Evolutionary conservation across 1,140 invertebrate genomes (phyloP).

Genomic region (Sarcophaga bullata): DNA sequence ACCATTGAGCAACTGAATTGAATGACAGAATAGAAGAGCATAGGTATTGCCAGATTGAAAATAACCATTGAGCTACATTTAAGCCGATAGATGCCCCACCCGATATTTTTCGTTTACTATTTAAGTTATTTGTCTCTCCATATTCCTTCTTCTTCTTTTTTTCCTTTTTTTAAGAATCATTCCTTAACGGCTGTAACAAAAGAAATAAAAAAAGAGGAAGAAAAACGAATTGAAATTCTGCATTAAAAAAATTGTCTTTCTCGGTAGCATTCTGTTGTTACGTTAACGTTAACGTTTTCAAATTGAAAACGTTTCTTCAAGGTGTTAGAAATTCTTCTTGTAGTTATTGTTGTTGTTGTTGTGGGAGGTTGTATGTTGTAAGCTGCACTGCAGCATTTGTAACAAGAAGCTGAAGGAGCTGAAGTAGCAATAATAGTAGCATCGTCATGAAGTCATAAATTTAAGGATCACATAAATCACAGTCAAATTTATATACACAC

Average conservation of each 20-base stretch:
- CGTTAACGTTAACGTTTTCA: not conserved
- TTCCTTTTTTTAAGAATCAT: not conserved
- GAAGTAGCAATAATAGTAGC: not conserved
- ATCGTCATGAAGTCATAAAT: constrained; percentile 38
- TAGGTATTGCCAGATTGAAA: too few species aligned
- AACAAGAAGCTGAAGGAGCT: not conserved
- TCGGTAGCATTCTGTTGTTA: not conserved
- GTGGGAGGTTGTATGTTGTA: not conserved
- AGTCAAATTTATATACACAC: constrained; percentile 26
- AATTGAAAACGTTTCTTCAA: not conserved
- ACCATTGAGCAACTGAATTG: too few species aligned
- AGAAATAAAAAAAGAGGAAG: too few species aligned
- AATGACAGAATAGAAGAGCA: too few species aligned
- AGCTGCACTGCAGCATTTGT: not conserved
- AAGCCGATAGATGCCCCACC: too few species aligned
- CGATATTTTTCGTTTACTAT: too few species aligned
- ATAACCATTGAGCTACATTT: too few species aligned
- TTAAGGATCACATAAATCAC: constrained; percentile 44
- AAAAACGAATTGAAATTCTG: constrained; percentile 14
- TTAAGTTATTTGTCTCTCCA: not conserved
- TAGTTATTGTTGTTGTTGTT: not conserved
- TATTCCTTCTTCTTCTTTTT: not conserved
- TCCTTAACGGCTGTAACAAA: not conserved
- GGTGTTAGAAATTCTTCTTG: not conserved
- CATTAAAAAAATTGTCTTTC: constrained; percentile 14